Percentiles rank a stretch among this genome's conserved stretches.
Evolutionary conservation across 2,888 invertebrate species (phyloP).

Genomic region (Pseudococcus jackbeardsleyi): DNA sequence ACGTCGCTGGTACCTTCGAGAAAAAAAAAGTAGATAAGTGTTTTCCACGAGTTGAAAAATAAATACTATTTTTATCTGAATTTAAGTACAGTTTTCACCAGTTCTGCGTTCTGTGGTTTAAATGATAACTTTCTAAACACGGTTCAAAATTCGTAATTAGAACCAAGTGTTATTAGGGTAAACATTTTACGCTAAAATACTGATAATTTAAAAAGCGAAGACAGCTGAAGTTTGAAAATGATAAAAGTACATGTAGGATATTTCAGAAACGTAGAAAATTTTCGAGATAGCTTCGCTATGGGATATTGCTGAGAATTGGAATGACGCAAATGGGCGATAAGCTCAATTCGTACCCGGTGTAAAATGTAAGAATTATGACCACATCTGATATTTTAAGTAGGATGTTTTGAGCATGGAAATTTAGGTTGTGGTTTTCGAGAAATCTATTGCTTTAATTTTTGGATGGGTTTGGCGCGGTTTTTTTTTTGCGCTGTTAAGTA

Average conservation of each 20-base stretch:
- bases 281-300: constrained; percentile 2
- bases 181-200: constrained; percentile 8
- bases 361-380: not conserved
- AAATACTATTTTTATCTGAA: not conserved
- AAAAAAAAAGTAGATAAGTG: not conserved
- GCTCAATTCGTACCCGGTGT: not conserved
- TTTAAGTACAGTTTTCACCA: not conserved
- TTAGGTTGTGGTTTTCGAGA: not conserved
- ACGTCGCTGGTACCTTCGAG: not conserved
- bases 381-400: not conserved
- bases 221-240: constrained; percentile 27
- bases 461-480: too few relatives aligned
- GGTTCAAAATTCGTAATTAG: constrained; percentile 24
- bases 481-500: too few relatives aligned
- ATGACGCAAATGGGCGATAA: constrained; percentile 28
- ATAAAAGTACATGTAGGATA: constrained; percentile 11
- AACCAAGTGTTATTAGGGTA: not conserved
- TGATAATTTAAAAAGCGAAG: constrained; percentile 49
- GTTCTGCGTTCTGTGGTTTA: not conserved
- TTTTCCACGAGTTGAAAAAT: not conserved
- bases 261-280: constrained; percentile 21
- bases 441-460: not conserved
- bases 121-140: constrained; percentile 11
- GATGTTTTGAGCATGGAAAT: not conserved
- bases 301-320: constrained; percentile 7